These are phyloP conservation scores for Tipula vernalis DNA, from an alignment of 2,888 invertebrate species.

Conservation along the genomic window DNA sequence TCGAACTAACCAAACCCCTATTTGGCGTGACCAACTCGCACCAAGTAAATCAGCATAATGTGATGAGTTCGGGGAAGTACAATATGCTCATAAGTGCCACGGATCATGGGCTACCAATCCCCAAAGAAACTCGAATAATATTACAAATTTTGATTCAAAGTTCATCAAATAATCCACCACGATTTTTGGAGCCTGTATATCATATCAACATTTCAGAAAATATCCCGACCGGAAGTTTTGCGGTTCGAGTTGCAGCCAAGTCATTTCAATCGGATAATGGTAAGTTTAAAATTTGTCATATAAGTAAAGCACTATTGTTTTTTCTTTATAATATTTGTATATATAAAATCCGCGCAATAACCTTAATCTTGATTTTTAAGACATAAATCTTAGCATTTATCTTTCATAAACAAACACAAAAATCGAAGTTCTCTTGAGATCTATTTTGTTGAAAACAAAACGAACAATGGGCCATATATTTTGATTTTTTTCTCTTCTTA, in stretches of 20 bases:
- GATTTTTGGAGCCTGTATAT: constrained; percentile 64
- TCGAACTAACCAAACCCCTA: constrained; percentile 56
- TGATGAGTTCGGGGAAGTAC: constrained; percentile 36
- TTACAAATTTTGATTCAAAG: constrained; percentile 54
- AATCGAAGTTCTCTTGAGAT: constrained; percentile 12
- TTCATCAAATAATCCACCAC: constrained; percentile 68
- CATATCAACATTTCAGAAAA: constrained; percentile 67
- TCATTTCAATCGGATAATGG: constrained; percentile 56
- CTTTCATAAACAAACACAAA: neutral
- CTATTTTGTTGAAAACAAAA: constrained; percentile 9
- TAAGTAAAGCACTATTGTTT: too few relatives aligned
- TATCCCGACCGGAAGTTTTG: constrained; percentile 58
- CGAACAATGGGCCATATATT: constrained; percentile 9
- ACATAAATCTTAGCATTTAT: neutral
- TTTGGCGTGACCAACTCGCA: neutral
- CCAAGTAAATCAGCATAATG: constrained; percentile 16
- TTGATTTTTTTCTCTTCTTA: constrained; percentile 15
- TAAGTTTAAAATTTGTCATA: constrained; percentile 28
- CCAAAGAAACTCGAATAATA: constrained; percentile 53
- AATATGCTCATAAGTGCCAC: constrained; percentile 72
- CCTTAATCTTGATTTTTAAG: constrained; percentile 13
- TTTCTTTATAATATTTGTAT: neutral
- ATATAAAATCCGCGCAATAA: neutral
- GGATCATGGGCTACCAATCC: constrained; percentile 69
- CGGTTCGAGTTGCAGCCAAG: constrained; percentile 65